Evolutionary conservation across 2,113 vertebrate species (phyloP).

Genomic region (Gymnogyps californianus): DNA sequence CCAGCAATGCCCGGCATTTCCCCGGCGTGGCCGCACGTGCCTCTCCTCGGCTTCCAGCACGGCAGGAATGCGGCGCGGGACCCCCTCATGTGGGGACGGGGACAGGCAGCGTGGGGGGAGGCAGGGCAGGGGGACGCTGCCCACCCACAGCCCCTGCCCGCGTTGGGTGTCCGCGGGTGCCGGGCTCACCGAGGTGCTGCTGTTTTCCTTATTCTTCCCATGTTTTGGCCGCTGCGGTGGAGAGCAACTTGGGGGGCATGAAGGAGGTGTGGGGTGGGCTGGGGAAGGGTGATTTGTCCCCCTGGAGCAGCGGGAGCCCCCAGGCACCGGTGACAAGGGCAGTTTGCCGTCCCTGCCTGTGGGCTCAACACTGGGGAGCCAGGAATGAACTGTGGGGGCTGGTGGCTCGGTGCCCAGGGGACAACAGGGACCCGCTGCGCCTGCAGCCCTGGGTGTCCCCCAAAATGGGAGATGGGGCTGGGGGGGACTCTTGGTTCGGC

Average conservation of each 20-base stretch:
- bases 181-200: neutral
- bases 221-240: accelerated
- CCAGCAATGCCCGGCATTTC: constrained; percentile 59
- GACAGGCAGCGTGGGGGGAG: neutral
- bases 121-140: neutral
- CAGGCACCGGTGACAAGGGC: accelerated
- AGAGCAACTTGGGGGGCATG: neutral
- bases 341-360: accelerated
- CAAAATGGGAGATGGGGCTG: neutral
- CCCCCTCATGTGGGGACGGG: neutral
- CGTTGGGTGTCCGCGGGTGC: accelerated
- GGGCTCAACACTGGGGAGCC: neutral
- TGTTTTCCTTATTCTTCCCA: neutral
- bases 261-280: neutral
- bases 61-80: constrained; percentile 18
- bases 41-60: neutral
- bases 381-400: neutral
- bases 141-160: neutral
- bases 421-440: accelerated
- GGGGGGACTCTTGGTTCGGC: neutral
- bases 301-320: neutral
- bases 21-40: neutral
- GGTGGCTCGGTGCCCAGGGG: neutral
- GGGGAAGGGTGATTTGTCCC: neutral
- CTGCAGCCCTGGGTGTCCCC: neutral